Base-by-base conservation (phyloP, 2,797 vertebrate species). In the Oryzias dopingdopingensis region DNA sequence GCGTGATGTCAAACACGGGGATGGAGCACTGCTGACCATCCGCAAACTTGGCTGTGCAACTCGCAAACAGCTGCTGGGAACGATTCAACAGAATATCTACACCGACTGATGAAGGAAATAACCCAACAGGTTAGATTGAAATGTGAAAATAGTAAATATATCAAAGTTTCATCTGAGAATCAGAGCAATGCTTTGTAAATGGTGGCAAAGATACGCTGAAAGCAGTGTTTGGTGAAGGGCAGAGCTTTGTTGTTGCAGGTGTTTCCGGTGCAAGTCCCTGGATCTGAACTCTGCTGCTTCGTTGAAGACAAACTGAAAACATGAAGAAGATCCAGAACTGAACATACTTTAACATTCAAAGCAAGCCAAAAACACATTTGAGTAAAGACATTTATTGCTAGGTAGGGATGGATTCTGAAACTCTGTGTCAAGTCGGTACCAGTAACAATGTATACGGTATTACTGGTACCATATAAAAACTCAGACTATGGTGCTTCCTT, bases 11-110 rank as follows among this genome's bases (percentile, higher is more conserved):
- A 80, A 99, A 99, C 83, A 99, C 97, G 4, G 97, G 96, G 86
- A 99, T 93, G 56, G 96, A 96, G 79, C 97, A 99, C 89, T 98
- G 97, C 71, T 99, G 97, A 62, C 97, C 97, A 62, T 99, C 97
- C 13, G 97, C 97, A 81, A 99, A 99, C 90, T 93, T 97, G 90
- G 97, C 97, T 8, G 97, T 99, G 87, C 97, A 99, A 82, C 97
- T 99, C 56, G 95, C 96, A 88, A 99, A 99, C 73, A 99, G 97
- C 91, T 99, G 97, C 93, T 99, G 97, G 56, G 96, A 98, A 83
- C 93, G 94, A 83, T 95, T 99, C 88, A 94, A 81, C 81, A 99
- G 92, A 90, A 99, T 97, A 91, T 99, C 97, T 99, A 65, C 44
- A 52, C 46, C 49, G 7, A 76, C 55, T 80, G 68, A 75, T 95